Percentiles rank a stretch among this genome's conserved stretches.
phyloP scores from a whole-genome alignment of 2,888 invertebrate species.

The Clitarchus hookeri region DNA sequence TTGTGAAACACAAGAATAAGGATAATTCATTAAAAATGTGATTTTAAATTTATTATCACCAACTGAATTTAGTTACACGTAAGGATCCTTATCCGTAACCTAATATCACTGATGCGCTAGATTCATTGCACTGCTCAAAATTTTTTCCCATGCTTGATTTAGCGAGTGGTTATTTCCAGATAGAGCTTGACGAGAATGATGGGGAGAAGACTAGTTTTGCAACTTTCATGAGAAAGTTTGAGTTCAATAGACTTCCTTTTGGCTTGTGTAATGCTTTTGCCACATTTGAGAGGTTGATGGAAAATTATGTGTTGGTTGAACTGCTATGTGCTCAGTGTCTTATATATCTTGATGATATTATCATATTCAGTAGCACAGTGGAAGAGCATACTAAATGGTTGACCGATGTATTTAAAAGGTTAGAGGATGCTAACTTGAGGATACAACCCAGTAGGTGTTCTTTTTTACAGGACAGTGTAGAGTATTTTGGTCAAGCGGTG shows the following conservation, averaged over 20 bases:
- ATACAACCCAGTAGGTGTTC: constrained; percentile 39
- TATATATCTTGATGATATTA: background rate
- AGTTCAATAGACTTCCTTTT: background rate
- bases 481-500: constrained; percentile 34
- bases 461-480: constrained; percentile 43
- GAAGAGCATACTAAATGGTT: too few species aligned
- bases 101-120: background rate
- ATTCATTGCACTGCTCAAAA: background rate
- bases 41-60: background rate
- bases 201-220: background rate
- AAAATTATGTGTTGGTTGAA: background rate
- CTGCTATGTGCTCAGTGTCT: background rate
- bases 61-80: background rate
- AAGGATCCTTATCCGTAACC: background rate
- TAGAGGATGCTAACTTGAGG: background rate
- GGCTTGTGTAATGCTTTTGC: background rate
- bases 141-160: background rate
- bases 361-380: background rate
- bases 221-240: background rate
- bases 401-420: background rate
- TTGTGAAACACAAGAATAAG: background rate
- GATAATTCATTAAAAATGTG: background rate
- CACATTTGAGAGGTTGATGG: background rate
- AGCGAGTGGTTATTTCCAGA: background rate
- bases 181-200: background rate